Base-by-base conservation (phyloP, 2,888 invertebrate genomes). In the Chydorus sphaericus region DNA sequence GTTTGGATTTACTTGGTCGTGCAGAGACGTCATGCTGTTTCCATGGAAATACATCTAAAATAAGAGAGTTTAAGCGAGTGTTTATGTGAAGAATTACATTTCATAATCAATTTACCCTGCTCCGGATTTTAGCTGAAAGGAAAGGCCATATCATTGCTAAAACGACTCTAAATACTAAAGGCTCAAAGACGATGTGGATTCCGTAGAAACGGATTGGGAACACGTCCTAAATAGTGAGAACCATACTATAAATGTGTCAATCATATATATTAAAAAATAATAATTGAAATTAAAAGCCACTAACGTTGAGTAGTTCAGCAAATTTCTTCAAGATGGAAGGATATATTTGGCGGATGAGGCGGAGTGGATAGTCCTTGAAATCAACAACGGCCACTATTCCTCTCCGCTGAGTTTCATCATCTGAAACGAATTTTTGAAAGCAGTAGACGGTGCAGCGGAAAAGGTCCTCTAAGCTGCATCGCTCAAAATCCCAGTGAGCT, bases 61-160 rank as follows among this genome's bases (percentile, higher is more conserved):
- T 26, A 14, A 44, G 28, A 20, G 23, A 18, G 26, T 10, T 2
- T 38, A 8, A 4, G 18, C 8, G 18, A 39, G 18, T 39, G 3
- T n/a, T n/a, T n/a, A 10, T 10, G 6, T 7, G 3, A 2, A 11
- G 10, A 44, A 44, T 26, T 44, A 44, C 44, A 44, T 23, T 18
- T 4, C 8, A 1, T 4, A 44, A 8, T 20, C 11, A 44, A 44
- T 16, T 26, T 69, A 82, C 82, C 65, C 92, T 78, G 48, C 75
- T 80, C 58, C 83, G 81, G 33, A 91, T 73, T 69, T 93, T 92
- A 65, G 89, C 87, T 59, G 82, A 79, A 55, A 93, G 74, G 74
- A 93, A 89, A 3, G 90, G 92, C 69, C 89, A 89, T 73, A 92
- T 85, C 28, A 93, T 73, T 31, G 84, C 80, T 70, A 90, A 91